Percentiles rank a stretch among this genome's conserved stretches.
Conservation (phyloP, 2,888 invertebrate genomes). For the Bembecia ichneumoniformis region DNA sequence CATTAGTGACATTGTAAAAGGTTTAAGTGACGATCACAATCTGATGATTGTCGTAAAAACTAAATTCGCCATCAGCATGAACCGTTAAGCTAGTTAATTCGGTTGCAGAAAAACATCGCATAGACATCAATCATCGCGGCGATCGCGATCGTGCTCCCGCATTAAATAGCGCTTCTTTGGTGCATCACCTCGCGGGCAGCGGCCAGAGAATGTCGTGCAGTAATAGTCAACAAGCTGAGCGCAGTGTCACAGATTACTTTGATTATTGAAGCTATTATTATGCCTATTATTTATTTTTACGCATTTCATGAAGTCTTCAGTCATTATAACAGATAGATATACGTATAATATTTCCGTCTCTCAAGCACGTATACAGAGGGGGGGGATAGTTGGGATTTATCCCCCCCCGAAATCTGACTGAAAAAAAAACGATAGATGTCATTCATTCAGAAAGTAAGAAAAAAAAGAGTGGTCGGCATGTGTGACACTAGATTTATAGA, state of each 20-base stretch:
- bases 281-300: no score
- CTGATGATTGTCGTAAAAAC: background rate
- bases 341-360: no score
- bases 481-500: no score
- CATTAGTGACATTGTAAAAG: background rate
- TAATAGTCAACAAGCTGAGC: background rate
- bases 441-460: no score
- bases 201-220: background rate
- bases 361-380: no score
- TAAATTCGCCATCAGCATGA: background rate
- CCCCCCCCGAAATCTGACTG: no score
- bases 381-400: no score
- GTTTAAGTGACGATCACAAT: background rate
- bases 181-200: background rate
- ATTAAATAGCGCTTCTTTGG: slow-evolving; percentile 8
- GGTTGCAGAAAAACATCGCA: background rate
- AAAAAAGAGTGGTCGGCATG: no score
- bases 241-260: background rate
- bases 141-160: background rate
- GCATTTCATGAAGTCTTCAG: no score
- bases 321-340: no score
- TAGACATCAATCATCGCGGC: background rate
- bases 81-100: background rate
- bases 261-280: background rate
- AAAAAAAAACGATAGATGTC: no score